Conservation (phyloP, 2,113 vertebrate species). For the Lagopus leucura region DNA sequence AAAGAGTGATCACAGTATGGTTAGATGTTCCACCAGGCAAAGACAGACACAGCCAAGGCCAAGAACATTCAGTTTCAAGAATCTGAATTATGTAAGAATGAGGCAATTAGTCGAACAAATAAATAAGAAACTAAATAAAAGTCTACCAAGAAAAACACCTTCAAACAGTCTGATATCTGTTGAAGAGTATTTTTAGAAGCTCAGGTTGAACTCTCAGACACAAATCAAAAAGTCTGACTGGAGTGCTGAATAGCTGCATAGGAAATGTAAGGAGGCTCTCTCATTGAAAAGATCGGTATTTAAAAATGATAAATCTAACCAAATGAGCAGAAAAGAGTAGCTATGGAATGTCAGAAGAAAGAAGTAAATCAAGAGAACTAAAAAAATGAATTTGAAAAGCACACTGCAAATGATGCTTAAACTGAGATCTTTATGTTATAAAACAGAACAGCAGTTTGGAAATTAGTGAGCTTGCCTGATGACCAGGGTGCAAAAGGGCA, state of each 20-base stretch:
- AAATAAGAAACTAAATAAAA: background rate
- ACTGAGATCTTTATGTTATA: background rate
- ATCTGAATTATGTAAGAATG: background rate
- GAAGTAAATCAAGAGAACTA: background rate
- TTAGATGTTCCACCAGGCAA: background rate
- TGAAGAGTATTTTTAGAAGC: background rate
- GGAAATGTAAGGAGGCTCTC: background rate
- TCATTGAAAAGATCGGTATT: background rate
- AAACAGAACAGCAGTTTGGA: background rate
- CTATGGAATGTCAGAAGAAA: background rate
- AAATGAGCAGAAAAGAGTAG: background rate
- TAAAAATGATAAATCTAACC: background rate
- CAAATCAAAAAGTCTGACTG: background rate
- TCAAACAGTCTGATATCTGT: background rate
- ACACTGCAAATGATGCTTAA: background rate
- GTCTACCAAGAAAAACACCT: background rate
- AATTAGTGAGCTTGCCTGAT: background rate
- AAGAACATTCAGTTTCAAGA: background rate
- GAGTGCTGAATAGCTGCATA: background rate
- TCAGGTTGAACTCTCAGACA: background rate
- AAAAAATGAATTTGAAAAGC: background rate
- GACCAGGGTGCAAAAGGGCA: background rate
- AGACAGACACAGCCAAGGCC: background rate
- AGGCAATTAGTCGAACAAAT: background rate
- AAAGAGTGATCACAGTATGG: background rate